These are phyloP conservation scores for Clarias laeviceps DNA, from an alignment of 2,797 vertebrate species.

Conservation along the genomic window DNA sequence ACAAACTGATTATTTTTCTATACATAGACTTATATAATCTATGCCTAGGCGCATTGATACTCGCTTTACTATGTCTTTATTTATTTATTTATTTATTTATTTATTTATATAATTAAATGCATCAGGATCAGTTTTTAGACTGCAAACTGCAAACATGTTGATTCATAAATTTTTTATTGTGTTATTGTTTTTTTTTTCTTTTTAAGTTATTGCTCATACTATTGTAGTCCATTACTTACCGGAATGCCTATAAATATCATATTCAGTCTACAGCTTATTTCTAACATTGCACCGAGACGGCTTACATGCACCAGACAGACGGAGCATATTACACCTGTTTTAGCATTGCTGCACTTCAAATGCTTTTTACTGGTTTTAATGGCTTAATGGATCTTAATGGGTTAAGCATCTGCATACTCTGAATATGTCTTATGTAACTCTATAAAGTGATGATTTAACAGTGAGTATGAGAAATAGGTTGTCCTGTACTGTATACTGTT, in stretches of 20 bases:
- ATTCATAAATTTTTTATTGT: not conserved
- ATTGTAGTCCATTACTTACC: not conserved
- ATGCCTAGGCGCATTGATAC: not conserved
- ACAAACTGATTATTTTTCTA: not conserved
- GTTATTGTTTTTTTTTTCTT: not conserved
- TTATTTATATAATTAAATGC: not conserved
- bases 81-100: not conserved
- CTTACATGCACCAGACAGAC: not conserved
- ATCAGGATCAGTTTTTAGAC: not conserved
- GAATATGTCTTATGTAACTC: not conserved
- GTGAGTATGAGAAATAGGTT: not conserved
- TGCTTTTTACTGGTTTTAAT: conserved; percentile 4
- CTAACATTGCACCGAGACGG: not conserved
- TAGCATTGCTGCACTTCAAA: conserved; percentile 4
- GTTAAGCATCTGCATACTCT: conserved; percentile 12
- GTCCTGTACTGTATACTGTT: not conserved
- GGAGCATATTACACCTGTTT: not conserved
- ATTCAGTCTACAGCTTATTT: conserved; percentile 2
- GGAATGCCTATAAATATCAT: conserved; percentile 8
- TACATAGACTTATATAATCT: no score
- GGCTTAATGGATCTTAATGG: not conserved
- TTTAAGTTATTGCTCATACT: not conserved
- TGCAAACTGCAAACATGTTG: not conserved
- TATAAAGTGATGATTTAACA: not conserved
- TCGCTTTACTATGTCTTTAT: not conserved